Evolutionary conservation across 2,888 invertebrate species (phyloP).

Genomic region (Thymelicus acteon): DNA sequence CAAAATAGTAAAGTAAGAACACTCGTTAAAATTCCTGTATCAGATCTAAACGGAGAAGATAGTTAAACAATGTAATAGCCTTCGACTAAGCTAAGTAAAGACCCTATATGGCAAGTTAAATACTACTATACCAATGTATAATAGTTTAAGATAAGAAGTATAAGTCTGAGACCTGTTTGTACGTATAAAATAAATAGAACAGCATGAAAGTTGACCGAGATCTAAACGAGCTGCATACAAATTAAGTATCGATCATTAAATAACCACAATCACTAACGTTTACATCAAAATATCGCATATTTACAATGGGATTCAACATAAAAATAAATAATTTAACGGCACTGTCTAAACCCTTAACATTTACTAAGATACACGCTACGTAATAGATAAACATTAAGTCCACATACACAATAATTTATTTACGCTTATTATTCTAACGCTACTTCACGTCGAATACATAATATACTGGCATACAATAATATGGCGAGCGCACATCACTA

Average conservation of each 20-base stretch:
- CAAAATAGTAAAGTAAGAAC: conserved; percentile 40
- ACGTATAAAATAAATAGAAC: conserved; percentile 65
- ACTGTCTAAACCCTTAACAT: conserved; percentile 76
- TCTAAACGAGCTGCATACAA: conserved; percentile 59
- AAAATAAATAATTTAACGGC: conserved; percentile 84
- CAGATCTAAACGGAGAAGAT: conserved; percentile 35
- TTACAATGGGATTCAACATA: conserved; percentile 81
- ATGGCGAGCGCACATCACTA: conserved; percentile 40
- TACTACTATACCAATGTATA: conserved; percentile 38
- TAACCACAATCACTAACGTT: conserved; percentile 77
- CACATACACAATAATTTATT: conserved; percentile 71
- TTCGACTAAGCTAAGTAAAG: conserved; percentile 29
- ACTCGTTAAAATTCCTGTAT: conserved; percentile 40
- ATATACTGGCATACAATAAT: conserved; percentile 78
- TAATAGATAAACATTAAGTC: conserved; percentile 62
- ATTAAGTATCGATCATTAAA: conserved; percentile 69
- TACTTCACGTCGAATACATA: conserved; percentile 61
- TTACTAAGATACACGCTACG: conserved; percentile 76
- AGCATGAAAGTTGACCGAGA: conserved; percentile 64
- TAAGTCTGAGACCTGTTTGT: conserved; percentile 32
- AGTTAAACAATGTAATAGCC: conserved; percentile 23
- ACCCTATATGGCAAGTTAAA: conserved; percentile 49
- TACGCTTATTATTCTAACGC: conserved; percentile 58
- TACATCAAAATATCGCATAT: conserved; percentile 78
- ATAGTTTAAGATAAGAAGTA: conserved; percentile 22